Conservation (phyloP, 2,888 invertebrate species). For the Uloborus plumipes region DNA sequence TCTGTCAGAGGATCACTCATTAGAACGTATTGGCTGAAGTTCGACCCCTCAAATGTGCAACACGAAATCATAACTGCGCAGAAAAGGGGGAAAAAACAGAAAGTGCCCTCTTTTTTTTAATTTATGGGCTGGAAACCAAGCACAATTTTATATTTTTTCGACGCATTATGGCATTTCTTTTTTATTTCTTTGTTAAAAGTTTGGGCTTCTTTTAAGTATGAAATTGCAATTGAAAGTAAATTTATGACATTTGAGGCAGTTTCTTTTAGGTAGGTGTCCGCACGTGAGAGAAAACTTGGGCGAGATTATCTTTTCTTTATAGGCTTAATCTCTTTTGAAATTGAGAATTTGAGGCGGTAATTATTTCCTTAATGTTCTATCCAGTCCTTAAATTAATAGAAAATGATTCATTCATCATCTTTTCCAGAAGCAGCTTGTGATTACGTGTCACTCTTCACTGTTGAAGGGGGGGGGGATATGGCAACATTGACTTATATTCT, state of each 20-base stretch:
- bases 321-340: constrained; percentile 23
- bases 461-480: no score
- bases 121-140: constrained; percentile 16
- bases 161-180: background rate
- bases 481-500: no score
- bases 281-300: background rate
- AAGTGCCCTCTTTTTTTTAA: constrained; percentile 39
- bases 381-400: background rate
- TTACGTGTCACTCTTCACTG: no score
- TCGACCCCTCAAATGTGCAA: constrained; percentile 13
- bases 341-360: constrained; percentile 38
- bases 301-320: constrained; percentile 18
- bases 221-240: constrained; percentile 1
- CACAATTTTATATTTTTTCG: background rate
- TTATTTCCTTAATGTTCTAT: constrained; percentile 41
- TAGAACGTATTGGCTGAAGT: constrained; percentile 51
- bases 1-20: constrained; percentile 57
- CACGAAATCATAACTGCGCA: constrained; percentile 15
- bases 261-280: background rate
- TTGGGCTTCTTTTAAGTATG: background rate
- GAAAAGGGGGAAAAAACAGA: constrained; percentile 14
- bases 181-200: background rate
- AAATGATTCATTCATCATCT: no score
- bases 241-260: background rate
- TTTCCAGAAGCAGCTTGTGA: no score